These are phyloP conservation scores for Pseudococcus viburni DNA, from an alignment of 2,888 invertebrate species.

Conservation along the genomic window DNA sequence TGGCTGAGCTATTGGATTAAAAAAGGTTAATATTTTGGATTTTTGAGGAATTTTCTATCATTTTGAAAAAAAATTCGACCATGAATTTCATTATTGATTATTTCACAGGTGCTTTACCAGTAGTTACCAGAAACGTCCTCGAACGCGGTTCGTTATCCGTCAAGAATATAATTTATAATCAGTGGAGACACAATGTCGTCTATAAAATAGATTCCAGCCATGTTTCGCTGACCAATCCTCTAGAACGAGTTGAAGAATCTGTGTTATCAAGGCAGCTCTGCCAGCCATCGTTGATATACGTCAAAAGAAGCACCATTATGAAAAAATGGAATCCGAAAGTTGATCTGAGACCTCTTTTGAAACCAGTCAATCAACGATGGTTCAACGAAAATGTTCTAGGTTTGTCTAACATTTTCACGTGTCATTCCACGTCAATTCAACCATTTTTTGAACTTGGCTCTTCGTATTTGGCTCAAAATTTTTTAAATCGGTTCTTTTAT, in stretches of 20 bases:
- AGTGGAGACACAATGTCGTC: constrained; percentile 59
- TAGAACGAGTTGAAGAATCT: constrained; percentile 48
- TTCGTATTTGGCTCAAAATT: too few species aligned
- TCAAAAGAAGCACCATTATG: constrained; percentile 53
- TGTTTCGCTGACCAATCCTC: constrained; percentile 52
- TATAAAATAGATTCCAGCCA: constrained; percentile 56
- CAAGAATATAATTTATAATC: constrained; percentile 55
- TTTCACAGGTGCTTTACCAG: constrained; percentile 54
- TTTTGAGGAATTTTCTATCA: background rate
- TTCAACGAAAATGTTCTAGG: constrained; percentile 62
- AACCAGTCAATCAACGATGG: constrained; percentile 51
- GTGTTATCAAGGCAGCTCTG: constrained; percentile 55
- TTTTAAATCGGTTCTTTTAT: too few species aligned
- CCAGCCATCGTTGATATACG: constrained; percentile 43
- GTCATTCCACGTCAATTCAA: too few species aligned
- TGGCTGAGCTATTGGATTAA: constrained; percentile 62
- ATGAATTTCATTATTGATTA: background rate
- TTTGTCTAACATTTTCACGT: background rate
- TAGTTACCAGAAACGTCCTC: constrained; percentile 63
- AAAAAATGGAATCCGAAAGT: constrained; percentile 60
- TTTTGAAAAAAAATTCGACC: background rate
- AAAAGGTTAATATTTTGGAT: constrained; percentile 36
- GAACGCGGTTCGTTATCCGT: constrained; percentile 52
- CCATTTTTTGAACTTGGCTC: too few species aligned
- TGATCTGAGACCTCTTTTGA: constrained; percentile 46